Conservation (phyloP, 2,888 invertebrate genomes). For the Philopedon plagiatum region DNA sequence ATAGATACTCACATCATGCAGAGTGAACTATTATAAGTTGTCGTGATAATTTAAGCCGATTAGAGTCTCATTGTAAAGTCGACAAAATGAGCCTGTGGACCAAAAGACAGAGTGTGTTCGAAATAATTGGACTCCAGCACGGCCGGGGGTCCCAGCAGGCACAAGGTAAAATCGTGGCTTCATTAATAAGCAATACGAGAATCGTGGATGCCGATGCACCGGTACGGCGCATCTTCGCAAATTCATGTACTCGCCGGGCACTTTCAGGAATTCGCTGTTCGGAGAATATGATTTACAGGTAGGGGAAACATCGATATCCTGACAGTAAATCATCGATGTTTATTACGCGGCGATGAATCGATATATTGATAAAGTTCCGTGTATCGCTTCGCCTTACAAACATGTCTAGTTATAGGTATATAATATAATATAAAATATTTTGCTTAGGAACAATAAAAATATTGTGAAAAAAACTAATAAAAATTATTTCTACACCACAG, state of each 20-base stretch:
- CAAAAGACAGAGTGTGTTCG: constrained; percentile 9
- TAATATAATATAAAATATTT: no score
- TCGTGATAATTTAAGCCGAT: not conserved
- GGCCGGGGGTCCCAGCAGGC: constrained; percentile 1
- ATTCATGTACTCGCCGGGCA: constrained; percentile 24
- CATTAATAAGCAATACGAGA: constrained; percentile 35
- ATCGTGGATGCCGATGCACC: constrained; percentile 22
- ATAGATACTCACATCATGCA: no score
- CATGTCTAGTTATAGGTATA: no score
- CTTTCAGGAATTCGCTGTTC: constrained; percentile 34
- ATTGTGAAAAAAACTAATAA: no score
- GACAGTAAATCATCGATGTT: no score
- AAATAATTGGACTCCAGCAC: constrained; percentile 28
- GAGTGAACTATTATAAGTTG: no score
- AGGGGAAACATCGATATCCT: not conserved
- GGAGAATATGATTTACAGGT: constrained; percentile 22
- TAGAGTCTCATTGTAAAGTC: constrained; percentile 8
- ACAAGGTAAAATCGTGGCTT: constrained; percentile 37
- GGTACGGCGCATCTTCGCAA: constrained; percentile 37
- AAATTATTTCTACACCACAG: no score
- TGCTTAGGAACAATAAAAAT: no score
- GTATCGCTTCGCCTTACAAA: no score
- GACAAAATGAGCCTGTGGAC: constrained; percentile 23
- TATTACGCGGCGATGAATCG: no score
- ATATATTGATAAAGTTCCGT: no score